phyloP scores from a whole-genome alignment of 2,888 invertebrate species.

The Troides oblongomaculatus region DNA sequence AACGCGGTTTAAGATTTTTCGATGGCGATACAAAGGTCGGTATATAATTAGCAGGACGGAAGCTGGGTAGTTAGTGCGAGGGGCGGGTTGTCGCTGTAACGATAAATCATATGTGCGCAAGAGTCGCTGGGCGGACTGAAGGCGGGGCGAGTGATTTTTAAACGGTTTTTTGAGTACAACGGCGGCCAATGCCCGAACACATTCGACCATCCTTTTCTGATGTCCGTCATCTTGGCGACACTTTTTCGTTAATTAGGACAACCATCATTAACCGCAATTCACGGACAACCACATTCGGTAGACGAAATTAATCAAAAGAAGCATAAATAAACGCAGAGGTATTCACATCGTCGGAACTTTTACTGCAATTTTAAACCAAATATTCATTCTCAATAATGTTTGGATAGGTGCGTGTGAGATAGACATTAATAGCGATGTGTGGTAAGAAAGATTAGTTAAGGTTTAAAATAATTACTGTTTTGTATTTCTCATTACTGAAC shows the following conservation, averaged over 20 bases:
- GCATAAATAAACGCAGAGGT: constrained; percentile 25
- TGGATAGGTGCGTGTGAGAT: background rate
- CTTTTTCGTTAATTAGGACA: constrained; percentile 76
- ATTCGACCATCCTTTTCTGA: constrained; percentile 73
- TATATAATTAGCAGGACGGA: constrained; percentile 73
- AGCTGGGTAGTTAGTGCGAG: constrained; percentile 71
- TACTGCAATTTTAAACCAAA: constrained; percentile 18
- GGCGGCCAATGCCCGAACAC: constrained; percentile 70
- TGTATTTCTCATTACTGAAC: constrained; percentile 36
- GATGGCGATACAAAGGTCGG: constrained; percentile 51
- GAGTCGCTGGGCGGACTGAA: constrained; percentile 70
- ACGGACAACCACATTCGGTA: constrained; percentile 50
- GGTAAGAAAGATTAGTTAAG: constrained; percentile 2
- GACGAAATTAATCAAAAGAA: constrained; percentile 28
- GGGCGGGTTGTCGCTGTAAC: constrained; percentile 74
- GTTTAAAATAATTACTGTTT: constrained; percentile 16
- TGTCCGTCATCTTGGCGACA: constrained; percentile 63
- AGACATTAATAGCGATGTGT: constrained; percentile 14
- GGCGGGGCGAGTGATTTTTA: constrained; percentile 78
- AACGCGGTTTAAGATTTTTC: constrained; percentile 66
- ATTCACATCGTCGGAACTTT: constrained; percentile 17
- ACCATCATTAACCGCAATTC: constrained; percentile 69
- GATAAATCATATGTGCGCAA: constrained; percentile 78
- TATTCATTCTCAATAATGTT: constrained; percentile 14
- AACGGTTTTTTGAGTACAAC: constrained; percentile 76